A percentile compares a stretch with the other conserved stretches of the same genome.
Evolutionary conservation across 2,113 vertebrate genomes (phyloP).

Genomic region (Coracopsis vasa): DNA sequence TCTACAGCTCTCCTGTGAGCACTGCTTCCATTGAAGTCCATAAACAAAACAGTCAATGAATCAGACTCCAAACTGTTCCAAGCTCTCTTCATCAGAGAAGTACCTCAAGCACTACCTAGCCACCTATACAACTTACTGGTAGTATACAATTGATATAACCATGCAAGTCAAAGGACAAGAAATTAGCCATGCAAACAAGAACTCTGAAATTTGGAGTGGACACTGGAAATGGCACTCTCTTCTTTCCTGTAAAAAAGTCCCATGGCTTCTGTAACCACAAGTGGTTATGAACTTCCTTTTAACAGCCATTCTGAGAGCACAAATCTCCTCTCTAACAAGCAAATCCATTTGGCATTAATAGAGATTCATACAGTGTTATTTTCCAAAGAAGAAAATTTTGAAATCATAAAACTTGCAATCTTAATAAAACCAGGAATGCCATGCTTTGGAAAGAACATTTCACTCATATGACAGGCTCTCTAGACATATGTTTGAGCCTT

Average conservation of each 20-base stretch:
- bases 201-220: not conserved
- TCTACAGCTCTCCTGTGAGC: not conserved
- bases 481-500: not conserved
- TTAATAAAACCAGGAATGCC: not conserved
- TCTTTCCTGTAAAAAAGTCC: not conserved
- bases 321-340: not conserved
- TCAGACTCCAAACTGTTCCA: not conserved
- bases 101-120: not conserved
- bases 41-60: not conserved
- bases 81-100: not conserved
- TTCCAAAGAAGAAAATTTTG: not conserved
- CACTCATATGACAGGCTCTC: not conserved
- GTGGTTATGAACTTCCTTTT: not conserved
- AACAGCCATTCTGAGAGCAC: not conserved
- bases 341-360: not conserved
- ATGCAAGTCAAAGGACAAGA: not conserved
- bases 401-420: not conserved
- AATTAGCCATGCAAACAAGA: not conserved
- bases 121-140: not conserved
- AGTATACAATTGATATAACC: not conserved
- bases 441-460: not conserved
- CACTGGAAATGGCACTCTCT: not conserved
- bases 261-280: not conserved
- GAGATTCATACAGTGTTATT: not conserved
- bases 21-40: not conserved